Evolutionary conservation across 1,140 invertebrate species (phyloP).

Genomic region (Panagrolaimus sp.): DNA sequence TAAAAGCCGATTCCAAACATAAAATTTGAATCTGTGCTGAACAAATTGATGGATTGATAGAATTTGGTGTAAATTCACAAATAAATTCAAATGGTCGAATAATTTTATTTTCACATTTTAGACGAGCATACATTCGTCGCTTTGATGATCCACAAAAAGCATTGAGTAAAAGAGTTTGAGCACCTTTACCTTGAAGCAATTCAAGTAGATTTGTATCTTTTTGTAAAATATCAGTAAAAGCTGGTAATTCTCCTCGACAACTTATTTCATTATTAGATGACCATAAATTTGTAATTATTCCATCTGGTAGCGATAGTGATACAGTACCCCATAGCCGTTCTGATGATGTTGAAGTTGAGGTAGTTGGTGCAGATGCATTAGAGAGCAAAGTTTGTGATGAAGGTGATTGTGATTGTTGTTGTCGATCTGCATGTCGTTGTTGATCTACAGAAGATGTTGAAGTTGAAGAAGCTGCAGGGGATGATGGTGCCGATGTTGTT

Average conservation of each 20-base stretch:
- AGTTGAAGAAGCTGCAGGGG: too few species aligned
- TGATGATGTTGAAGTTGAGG: background rate
- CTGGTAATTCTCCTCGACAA: background rate
- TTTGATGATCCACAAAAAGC: constrained; percentile 45
- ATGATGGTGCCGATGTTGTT: too few species aligned
- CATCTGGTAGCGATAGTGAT: background rate
- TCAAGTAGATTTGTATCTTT: constrained; percentile 16
- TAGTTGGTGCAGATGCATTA: too few species aligned
- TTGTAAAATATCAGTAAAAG: background rate
- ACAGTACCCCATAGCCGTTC: background rate
- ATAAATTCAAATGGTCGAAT: constrained; percentile 17
- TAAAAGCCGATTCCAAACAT: constrained; percentile 24
- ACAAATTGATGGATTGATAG: constrained; percentile 20
- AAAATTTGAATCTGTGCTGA: constrained; percentile 33
- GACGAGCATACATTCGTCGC: constrained; percentile 47
- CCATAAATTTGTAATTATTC: background rate
- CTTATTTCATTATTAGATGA: background rate
- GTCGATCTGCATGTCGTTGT: too few species aligned
- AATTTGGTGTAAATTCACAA: constrained; percentile 23
- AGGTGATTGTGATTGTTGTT: too few species aligned
- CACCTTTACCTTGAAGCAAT: constrained; percentile 42
- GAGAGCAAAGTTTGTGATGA: too few species aligned
- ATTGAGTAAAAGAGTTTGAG: constrained; percentile 42
- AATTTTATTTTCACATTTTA: constrained; percentile 30
- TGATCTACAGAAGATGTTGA: too few species aligned